Conservation (phyloP, 1,140 invertebrate species). For the Anagrus nilaparvatae region DNA sequence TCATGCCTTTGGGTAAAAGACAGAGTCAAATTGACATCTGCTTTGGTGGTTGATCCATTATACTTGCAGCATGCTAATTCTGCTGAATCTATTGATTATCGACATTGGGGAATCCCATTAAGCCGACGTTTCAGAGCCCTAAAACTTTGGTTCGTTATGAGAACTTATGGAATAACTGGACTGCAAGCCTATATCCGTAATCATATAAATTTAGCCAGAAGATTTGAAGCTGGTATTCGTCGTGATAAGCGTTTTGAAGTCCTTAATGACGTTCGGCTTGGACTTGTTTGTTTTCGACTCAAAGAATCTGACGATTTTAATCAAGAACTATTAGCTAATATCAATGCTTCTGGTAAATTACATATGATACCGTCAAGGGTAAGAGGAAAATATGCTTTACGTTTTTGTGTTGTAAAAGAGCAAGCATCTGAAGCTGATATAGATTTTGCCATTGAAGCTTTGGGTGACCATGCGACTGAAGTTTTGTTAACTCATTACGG, state of each 20-base stretch:
- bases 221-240: conserved; percentile 67
- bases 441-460: conserved; percentile 64
- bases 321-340: conserved; percentile 67
- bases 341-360: conserved; percentile 80
- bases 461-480: conserved; percentile 57
- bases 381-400: conserved; percentile 65
- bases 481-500: conserved; percentile 40
- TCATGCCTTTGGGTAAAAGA: conserved; percentile 86
- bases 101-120: conserved; percentile 84
- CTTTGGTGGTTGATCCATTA: conserved; percentile 87
- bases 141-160: conserved; percentile 83
- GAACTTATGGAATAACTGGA: conserved; percentile 72
- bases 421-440: conserved; percentile 69
- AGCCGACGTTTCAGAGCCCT: conserved; percentile 76
- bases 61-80: conserved; percentile 77
- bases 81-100: conserved; percentile 72
- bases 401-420: conserved; percentile 77
- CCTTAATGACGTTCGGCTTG: conserved; percentile 66
- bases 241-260: conserved; percentile 76
- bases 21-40: conserved; percentile 79
- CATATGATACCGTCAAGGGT: conserved; percentile 84
- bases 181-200: conserved; percentile 75
- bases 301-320: conserved; percentile 64
- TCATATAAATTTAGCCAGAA: conserved; percentile 78
- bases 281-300: conserved; percentile 61